Evolutionary conservation across 2,113 vertebrate genomes (phyloP), one percentile per base, ranked within the genome.

Genomic region (Strix uralensis): DNA sequence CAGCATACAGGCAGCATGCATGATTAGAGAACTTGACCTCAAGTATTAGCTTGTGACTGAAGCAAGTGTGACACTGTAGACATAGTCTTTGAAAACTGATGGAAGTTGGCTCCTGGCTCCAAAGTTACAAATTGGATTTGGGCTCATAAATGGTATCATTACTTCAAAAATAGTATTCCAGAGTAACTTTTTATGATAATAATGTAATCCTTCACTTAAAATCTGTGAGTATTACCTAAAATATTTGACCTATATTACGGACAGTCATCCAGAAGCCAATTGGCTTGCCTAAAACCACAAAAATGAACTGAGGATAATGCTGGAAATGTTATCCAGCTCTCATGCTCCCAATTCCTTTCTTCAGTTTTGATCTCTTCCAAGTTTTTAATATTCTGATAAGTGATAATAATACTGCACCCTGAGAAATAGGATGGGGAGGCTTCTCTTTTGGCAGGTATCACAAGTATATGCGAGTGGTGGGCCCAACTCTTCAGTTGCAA

Each of bases 401-500:
- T 6, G 62, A 40, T 25, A 23, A 9, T 11, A 32, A 14, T 15
- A 17, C 23, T 73, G 21, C 59, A 46, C 16, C 7, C 34, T 23
- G 46, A 15, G 47, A 38, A 44, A 14, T 1, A 5, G 40, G 32
- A 27, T 21, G 44, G 36, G 51, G 42, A 84, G 18, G 15, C 44
- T 66, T 32, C 57, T 23, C 30, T 59, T 58, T 40, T 19, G 32
- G 18, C 47, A 42, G 71, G 36, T 66, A 9, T 51, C 30, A 3
- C 42, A 25, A 5, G 32, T 9, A 15, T 10, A 16, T 0, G 0
- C 5, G 16, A 26, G 23, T 3, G 29, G 7, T 13, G n/a, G 25
- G 29, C 49, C 74, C 47, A 8, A 25, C 19, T 21, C 57, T 54
- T 25, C 42, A 27, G 5, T 18, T 47, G 54, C 40, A 42, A 59